Evolutionary conservation across 2,113 vertebrate genomes (phyloP), one percentile per base, ranked within the genome.

Genomic region (Uria aalge): DNA sequence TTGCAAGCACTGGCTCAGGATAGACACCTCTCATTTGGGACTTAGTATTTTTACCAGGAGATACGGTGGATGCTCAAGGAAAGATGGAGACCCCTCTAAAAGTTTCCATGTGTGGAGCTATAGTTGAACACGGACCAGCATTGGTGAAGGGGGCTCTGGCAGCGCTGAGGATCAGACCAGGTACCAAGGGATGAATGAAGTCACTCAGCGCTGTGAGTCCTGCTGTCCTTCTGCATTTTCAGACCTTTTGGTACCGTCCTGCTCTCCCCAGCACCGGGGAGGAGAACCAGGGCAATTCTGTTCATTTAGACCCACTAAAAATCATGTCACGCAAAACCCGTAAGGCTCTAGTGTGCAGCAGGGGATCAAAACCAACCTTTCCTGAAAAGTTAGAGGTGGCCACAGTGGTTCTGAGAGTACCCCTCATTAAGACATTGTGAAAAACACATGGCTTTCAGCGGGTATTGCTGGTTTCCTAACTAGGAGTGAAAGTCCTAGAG

Each of bases 111-210:
- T 77, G 27, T 0, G 2, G 64, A 67, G 23, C 27, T 67, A 7
- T 32, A 43, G 10, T 20, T 43, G 47, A 72, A 67, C 0, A 0
- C 0, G 0, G 34, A 57, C 24, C n/a, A 62, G 23, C 29, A 56
- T 81, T 62, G 29, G 15, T 40, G 21, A 62, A 7, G 29, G 81
- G 38, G 16, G 10, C 13, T 73, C 48, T 47, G 52, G 22, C 56
- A 85, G 57, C 0, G 2, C n/a, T 55, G 68, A 73, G 8, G 30
- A 60, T 18, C 69, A 48, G 27, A 53, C 11, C 22, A 47, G 13
- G 13, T 53, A 52, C 22, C 26, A 53, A 32, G 20, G n/a, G 13
- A 50, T 71, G 8, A 55, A 5, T 2, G 1, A 85, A 71, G 26
- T 38, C n/a, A 22, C 32, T 80, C 26, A 38, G 68, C 0, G 0